These are phyloP conservation scores for Dendrocincla fuliginosa DNA, from an alignment of 2,797 vertebrate species.

Conservation along the genomic window DNA sequence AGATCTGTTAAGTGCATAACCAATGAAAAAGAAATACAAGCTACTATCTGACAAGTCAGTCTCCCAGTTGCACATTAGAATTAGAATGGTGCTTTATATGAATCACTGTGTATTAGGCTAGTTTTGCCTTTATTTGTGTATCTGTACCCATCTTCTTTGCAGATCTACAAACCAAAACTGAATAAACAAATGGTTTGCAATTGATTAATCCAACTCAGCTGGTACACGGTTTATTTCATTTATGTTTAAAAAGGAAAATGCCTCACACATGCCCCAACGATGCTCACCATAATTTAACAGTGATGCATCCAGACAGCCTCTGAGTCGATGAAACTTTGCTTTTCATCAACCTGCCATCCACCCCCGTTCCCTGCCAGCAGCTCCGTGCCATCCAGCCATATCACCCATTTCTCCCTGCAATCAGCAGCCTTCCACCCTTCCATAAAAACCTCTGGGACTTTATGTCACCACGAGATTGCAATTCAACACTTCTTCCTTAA, in stretches of 20 bases:
- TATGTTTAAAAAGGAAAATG: neutral
- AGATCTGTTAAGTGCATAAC: neutral
- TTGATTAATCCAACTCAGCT: neutral
- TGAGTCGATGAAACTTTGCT: neutral
- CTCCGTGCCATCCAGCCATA: neutral
- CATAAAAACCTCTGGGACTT: neutral
- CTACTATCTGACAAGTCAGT: neutral
- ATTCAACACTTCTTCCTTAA: neutral
- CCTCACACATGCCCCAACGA: neutral
- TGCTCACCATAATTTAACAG: neutral
- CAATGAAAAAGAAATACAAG: neutral
- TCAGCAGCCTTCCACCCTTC: neutral
- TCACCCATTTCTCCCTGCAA: neutral
- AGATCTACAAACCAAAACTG: neutral
- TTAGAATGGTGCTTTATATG: neutral
- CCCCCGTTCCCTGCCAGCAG: neutral
- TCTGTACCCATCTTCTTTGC: neutral
- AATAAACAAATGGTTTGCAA: conserved; percentile 7
- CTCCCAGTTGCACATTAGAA: neutral
- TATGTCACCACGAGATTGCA: neutral
- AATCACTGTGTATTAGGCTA: neutral
- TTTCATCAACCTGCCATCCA: neutral
- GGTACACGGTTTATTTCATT: neutral
- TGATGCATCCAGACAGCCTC: neutral
- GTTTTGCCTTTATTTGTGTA: neutral